Evolutionary conservation across 92 coral and sea anemone species (phyloP), one percentile per base, ranked within the genome.

Genomic region (Phymanthus crucifer): DNA sequence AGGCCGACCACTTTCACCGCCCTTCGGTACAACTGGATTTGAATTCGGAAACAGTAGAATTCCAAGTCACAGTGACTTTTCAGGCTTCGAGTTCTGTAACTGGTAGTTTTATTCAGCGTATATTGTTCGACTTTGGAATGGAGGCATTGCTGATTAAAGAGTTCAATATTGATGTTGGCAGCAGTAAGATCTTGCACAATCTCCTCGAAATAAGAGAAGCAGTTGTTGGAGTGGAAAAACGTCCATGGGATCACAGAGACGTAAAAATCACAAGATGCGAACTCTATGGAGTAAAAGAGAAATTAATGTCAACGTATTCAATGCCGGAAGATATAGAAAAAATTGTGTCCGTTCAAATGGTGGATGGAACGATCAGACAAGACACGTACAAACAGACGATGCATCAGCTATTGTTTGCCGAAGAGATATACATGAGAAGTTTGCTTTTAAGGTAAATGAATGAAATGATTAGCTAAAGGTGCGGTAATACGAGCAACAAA

Each of bases 331-430:
- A 75, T 27, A 70, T 75, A 52, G 85, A 85, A 66, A 72, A 40
- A 46, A 69, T 85, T 17, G 77, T 80, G 26, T 80, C 92, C 47
- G 71, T 71, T 6, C 76, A 70, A 57, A 65, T 46, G 79, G 64
- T 85, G 48, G 23, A 35, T 54, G 66, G 32, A 7, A 18, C 27
- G 31, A 69, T 77, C 70, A 36, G 43, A 21, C 76, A 38, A 3
- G 78, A 38, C 68, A 77, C 84, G 26, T 92, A 92, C 76, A 34
- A 66, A 17, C 65, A 52, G 6, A 69, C 80, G 1, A 92, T 92
- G 97, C 97, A 92, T 45, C 81, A 86, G 67, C 37, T 92, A 70
- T 77, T 92, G 56, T 90, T 78, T 83, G 86, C 86, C 3, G 97
- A 92, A 73, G 97, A 92, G 54, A 74, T 82, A 1, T 86, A 83